A percentile compares a stretch with the other conserved stretches of the same genome.
phyloP scores from a whole-genome alignment of 2,113 vertebrate species.

The Notarius quadriscutis region DNA sequence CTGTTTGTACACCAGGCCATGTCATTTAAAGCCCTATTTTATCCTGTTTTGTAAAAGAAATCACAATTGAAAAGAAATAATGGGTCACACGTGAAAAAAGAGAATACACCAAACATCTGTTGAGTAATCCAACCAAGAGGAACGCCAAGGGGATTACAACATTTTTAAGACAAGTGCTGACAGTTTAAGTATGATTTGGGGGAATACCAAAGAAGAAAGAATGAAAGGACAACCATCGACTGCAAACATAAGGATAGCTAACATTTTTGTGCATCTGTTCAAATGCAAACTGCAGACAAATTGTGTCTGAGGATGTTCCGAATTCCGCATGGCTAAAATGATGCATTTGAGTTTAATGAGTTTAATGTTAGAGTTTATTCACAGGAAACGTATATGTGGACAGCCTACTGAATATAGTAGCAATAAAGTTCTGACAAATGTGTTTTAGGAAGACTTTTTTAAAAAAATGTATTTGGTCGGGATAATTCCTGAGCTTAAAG shows the following conservation, averaged over 20 bases:
- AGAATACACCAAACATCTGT: background rate
- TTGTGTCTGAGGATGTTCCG: background rate
- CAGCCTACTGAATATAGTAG: background rate
- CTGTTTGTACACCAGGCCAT: background rate
- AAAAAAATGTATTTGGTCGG: background rate
- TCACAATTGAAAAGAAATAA: background rate
- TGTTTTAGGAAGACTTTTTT: background rate
- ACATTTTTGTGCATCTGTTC: conserved; percentile 19
- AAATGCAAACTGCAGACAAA: conserved; percentile 1
- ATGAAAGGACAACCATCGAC: conserved; percentile 9
- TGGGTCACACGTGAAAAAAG: background rate
- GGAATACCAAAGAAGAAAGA: conserved; percentile 15
- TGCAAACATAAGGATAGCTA: background rate
- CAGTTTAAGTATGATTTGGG: background rate
- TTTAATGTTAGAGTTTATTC: background rate
- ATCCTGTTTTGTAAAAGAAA: background rate
- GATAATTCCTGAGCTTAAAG: too few relatives aligned
- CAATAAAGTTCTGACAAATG: too few relatives aligned
- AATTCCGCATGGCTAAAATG: background rate
- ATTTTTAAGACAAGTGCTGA: conserved; percentile 11
- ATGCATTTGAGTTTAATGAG: background rate
- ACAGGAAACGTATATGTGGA: background rate
- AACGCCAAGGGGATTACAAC: conserved; percentile 22
- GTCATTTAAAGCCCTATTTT: conserved; percentile 7
- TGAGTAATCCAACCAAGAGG: conserved; percentile 9